A percentile compares a stretch with the other conserved stretches of the same genome.
phyloP scores from a whole-genome alignment of 1,140 invertebrate species.

The Ylistrum balloti region DNA sequence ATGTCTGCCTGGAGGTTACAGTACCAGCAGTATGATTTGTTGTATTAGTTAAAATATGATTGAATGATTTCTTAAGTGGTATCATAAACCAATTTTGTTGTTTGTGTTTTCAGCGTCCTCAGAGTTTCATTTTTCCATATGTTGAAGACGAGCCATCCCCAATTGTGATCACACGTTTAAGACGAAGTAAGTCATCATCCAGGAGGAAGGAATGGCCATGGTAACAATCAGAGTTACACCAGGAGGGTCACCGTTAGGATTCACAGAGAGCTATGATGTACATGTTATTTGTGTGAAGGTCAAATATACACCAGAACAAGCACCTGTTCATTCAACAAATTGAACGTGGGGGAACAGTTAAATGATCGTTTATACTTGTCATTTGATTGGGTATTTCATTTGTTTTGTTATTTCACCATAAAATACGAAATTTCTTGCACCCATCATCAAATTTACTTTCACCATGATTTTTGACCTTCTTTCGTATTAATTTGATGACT shows the following conservation, averaged over 20 bases:
- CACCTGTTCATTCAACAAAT: too few relatives aligned
- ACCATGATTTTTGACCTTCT: too few relatives aligned
- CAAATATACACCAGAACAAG: too few relatives aligned
- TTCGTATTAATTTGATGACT: neutral
- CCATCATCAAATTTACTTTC: neutral
- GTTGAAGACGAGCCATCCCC: conserved; percentile 66
- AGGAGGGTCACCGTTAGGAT: neutral
- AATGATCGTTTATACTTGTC: neutral
- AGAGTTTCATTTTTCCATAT: conserved; percentile 59
- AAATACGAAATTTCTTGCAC: neutral
- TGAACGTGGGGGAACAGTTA: too few relatives aligned
- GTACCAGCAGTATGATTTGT: neutral
- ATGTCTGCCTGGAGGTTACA: too few relatives aligned
- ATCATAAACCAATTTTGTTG: neutral
- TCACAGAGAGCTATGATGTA: too few relatives aligned
- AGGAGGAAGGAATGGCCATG: conserved; percentile 61
- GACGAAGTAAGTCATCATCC: conserved; percentile 57
- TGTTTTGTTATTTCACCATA: neutral
- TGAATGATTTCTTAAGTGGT: neutral
- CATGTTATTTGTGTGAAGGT: too few relatives aligned
- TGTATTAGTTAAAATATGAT: neutral
- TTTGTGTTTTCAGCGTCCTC: conserved; percentile 56
- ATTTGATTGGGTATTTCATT: neutral
- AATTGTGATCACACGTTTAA: conserved; percentile 61
- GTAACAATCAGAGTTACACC: conserved; percentile 29